Conservation (phyloP, 2,888 invertebrate species). For the Mythimna impura region DNA sequence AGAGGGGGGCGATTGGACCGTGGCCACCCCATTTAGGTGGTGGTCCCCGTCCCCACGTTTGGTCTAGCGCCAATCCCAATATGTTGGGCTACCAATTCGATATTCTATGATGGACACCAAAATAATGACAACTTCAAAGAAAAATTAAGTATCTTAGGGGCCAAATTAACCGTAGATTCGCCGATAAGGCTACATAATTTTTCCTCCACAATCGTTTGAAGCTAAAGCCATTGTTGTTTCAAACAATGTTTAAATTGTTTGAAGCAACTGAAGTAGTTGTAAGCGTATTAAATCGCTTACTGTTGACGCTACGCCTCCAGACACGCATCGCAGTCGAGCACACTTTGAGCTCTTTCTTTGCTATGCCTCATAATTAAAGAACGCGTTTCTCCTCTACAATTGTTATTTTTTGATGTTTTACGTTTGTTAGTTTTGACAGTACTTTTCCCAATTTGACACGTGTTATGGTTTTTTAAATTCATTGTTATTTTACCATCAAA, state of each 20-base stretch:
- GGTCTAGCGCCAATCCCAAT: no score
- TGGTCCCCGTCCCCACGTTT: no score
- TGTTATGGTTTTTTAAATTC: not conserved
- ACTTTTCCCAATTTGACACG: not conserved
- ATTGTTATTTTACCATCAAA: not conserved
- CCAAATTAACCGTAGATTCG: no score
- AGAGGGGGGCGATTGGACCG: no score
- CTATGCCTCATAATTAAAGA: constrained; percentile 19
- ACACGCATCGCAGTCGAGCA: constrained; percentile 10
- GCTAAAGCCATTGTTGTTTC: not conserved
- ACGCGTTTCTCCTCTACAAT: not conserved
- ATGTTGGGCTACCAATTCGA: no score
- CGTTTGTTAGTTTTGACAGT: not conserved
- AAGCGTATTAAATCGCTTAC: constrained; percentile 25
- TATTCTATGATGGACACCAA: no score
- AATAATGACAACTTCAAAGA: no score
- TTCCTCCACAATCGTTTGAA: not conserved
- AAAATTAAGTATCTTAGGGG: no score
- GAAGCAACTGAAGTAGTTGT: constrained; percentile 6
- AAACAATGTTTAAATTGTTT: not conserved
- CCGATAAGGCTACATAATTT: not conserved
- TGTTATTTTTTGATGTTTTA: constrained; percentile 4
- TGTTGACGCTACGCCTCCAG: constrained; percentile 8
- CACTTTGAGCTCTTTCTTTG: constrained; percentile 2
- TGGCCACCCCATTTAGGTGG: no score